These are phyloP conservation scores for Harpagifer antarcticus DNA, from an alignment of 2,797 vertebrate genomes.

Conservation along the genomic window DNA sequence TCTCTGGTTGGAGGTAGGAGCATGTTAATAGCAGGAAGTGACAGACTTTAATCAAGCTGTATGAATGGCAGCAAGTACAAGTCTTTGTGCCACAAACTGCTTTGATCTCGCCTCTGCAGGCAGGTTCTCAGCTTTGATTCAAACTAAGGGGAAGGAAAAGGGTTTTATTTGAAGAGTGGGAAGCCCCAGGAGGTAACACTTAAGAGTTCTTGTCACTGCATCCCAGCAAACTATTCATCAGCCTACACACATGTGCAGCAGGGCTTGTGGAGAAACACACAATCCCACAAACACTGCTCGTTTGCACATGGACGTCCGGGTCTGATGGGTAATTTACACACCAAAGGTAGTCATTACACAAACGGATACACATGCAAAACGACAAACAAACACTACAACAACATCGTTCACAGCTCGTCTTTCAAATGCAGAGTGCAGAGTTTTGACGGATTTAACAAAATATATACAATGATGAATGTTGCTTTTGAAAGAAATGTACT, in stretches of 20 bases:
- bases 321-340: constrained; percentile 74
- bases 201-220: constrained; percentile 76
- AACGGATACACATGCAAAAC: constrained; percentile 52
- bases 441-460: constrained; percentile 13
- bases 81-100: constrained; percentile 73
- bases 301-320: constrained; percentile 62
- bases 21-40: constrained; percentile 83
- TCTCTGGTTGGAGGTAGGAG: constrained; percentile 66
- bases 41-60: constrained; percentile 78
- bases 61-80: constrained; percentile 73
- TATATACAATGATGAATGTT: no score
- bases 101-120: constrained; percentile 80
- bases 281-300: constrained; percentile 53
- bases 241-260: constrained; percentile 75
- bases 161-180: constrained; percentile 79
- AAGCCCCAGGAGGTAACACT: constrained; percentile 83
- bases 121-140: constrained; percentile 80
- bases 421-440: constrained; percentile 25
- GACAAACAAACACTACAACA: constrained; percentile 49
- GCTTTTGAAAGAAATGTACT: no score
- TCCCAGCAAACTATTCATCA: constrained; percentile 79
- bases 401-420: constrained; percentile 38
- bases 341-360: constrained; percentile 71
- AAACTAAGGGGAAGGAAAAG: constrained; percentile 69
- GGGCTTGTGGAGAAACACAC: constrained; percentile 56